phyloP scores from a whole-genome alignment of 2,797 vertebrate species.

The Peromyscus melanophrys region DNA sequence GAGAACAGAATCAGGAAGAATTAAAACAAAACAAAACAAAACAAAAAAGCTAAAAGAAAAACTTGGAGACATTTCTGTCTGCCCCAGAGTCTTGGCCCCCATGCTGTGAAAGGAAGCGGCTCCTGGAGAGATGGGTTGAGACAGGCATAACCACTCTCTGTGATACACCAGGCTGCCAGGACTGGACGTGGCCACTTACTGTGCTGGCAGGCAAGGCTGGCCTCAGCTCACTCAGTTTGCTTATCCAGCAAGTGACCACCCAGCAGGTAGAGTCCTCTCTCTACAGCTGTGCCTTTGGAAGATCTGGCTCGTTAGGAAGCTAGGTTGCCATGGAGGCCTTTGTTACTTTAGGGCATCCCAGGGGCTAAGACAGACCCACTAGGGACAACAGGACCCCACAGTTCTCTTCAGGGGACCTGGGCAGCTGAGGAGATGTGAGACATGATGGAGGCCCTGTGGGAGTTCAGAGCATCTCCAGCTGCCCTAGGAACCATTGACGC shows the following conservation, averaged over 20 bases:
- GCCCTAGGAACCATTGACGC: background rate
- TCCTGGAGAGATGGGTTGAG: background rate
- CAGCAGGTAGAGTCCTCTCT: background rate
- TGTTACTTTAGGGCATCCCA: background rate
- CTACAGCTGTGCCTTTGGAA: background rate
- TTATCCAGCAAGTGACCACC: background rate
- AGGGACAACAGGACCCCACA: background rate
- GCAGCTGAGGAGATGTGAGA: background rate
- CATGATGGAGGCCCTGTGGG: background rate
- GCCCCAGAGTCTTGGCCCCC: background rate
- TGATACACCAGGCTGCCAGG: background rate
- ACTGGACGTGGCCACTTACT: accelerated
- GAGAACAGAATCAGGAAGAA: constrained; percentile 60
- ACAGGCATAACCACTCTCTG: background rate
- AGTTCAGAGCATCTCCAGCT: background rate
- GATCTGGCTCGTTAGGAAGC: background rate
- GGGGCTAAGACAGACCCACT: accelerated
- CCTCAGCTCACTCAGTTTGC: background rate
- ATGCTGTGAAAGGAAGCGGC: background rate
- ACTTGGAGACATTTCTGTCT: background rate
- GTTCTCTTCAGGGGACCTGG: background rate
- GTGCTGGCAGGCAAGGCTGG: background rate
- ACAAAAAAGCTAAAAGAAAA: constrained; percentile 24
- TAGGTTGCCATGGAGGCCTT: accelerated
- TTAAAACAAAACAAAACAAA: constrained; percentile 25